A percentile compares a stretch with the other conserved stretches of the same genome.
These are phyloP conservation scores for Tiliqua scincoides DNA, from an alignment of 2,113 vertebrate genomes.

Conservation along the genomic window DNA sequence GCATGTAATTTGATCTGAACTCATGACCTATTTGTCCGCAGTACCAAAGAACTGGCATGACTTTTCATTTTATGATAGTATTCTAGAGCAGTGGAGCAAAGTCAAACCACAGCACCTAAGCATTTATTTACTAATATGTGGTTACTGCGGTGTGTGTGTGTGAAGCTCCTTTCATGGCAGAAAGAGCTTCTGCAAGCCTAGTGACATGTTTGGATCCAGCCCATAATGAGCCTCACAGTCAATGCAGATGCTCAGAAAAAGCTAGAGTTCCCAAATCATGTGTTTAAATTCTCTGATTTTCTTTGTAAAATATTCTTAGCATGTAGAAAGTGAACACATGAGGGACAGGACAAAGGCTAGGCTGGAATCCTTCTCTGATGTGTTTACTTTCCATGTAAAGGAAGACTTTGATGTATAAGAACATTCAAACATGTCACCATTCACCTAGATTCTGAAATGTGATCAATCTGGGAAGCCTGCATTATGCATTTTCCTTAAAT, in stretches of 20 bases:
- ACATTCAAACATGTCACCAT: not conserved
- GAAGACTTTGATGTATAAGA: not conserved
- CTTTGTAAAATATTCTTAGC: not conserved
- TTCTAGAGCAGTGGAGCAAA: not conserved
- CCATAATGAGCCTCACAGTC: not conserved
- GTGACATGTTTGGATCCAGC: no score
- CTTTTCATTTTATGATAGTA: not conserved
- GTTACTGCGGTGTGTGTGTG: no score
- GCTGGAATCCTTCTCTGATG: not conserved
- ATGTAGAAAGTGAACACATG: not conserved
- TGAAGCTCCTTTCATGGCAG: no score
- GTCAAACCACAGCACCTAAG: not conserved
- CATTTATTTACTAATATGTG: not conserved
- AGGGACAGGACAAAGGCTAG: not conserved
- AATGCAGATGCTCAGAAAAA: not conserved
- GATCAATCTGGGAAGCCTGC: not conserved
- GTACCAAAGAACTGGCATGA: not conserved
- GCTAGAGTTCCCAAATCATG: not conserved
- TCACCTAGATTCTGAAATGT: not conserved
- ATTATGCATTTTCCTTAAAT: not conserved
- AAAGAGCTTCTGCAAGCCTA: no score
- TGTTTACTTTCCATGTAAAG: not conserved
- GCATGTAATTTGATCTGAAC: not conserved
- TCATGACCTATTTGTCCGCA: not conserved
- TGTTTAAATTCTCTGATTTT: not conserved